Evolutionary conservation across 2,113 vertebrate species (phyloP), one percentile per base, ranked within the genome.

Genomic region (Tetrao urogallus): DNA sequence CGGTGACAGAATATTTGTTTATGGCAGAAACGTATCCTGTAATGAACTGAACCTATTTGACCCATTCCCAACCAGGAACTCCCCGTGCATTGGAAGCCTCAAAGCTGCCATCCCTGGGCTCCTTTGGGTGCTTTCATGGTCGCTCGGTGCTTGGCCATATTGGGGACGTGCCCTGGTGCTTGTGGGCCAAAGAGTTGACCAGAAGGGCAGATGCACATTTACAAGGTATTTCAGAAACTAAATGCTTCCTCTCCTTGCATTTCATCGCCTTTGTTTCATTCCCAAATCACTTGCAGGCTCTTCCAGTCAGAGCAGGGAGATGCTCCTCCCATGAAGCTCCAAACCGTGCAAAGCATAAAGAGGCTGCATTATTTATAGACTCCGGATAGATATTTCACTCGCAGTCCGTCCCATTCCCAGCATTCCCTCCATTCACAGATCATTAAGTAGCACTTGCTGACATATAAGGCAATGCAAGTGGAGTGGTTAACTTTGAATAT

Each of bases 311-410:
- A 74, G 96, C 69, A 1, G 52, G 57, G 82, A 94, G 96, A 94
- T 91, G 96, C 95, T 95, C 95, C 96, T 95, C 96, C 94, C 93
- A 86, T 88, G 94, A 82, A 93, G 94, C 95, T 92, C 93, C 18
- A 38, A 91, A 94, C 88, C 92, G 92, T 83, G 93, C 79, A 28
- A 54, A 78, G 93, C 93, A 91, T 86, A 88, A 92, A 82, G 88
- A 86, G 82, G 93, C 93, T 93, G 93, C 94, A 94, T 96, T 97
- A 95, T 97, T 97, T 97, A 96, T 97, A 96, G 96, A 94, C 90
- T 91, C 95, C 28, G 65, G 95, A 92, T 94, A 86, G 93, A 90
- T 92, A 80, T 92, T 89, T 91, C 93, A 86, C 91, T 85, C 2
- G 40, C 65, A n/a, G 96, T 43, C 94, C 90, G 0, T 75, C 94